phyloP scores from a whole-genome alignment of 2,113 vertebrate genomes.

The Diphyllodes magnificus region DNA sequence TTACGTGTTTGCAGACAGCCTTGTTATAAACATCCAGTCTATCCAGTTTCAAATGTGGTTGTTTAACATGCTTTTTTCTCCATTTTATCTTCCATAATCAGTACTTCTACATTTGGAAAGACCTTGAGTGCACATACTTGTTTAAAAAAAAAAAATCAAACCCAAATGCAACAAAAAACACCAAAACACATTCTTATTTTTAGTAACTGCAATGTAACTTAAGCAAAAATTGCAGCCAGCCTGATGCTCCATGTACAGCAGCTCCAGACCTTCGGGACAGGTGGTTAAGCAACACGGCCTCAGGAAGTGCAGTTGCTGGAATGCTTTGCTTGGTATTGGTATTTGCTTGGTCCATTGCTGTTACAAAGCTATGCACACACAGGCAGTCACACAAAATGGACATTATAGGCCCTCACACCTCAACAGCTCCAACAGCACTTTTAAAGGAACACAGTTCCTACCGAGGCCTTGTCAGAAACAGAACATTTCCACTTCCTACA shows the following conservation, averaged over 20 bases:
- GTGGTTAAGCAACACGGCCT: accelerated
- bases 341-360: neutral
- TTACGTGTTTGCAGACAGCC: neutral
- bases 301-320: accelerated
- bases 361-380: neutral
- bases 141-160: neutral
- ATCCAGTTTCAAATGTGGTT: neutral
- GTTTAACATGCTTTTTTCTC: neutral
- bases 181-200: neutral
- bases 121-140: neutral
- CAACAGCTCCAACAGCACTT: neutral
- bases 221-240: neutral
- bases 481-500: neutral
- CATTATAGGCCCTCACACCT: neutral
- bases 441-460: neutral
- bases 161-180: neutral
- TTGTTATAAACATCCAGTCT: neutral
- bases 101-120: neutral
- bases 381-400: neutral
- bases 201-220: neutral
- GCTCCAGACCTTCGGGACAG: neutral
- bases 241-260: neutral
- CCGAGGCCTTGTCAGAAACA: neutral
- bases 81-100: neutral
- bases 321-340: neutral